Percentiles rank a stretch among this genome's conserved stretches.
These are phyloP conservation scores for Lochmaea capreae DNA, from an alignment of 2,888 invertebrate species.

Conservation along the genomic window DNA sequence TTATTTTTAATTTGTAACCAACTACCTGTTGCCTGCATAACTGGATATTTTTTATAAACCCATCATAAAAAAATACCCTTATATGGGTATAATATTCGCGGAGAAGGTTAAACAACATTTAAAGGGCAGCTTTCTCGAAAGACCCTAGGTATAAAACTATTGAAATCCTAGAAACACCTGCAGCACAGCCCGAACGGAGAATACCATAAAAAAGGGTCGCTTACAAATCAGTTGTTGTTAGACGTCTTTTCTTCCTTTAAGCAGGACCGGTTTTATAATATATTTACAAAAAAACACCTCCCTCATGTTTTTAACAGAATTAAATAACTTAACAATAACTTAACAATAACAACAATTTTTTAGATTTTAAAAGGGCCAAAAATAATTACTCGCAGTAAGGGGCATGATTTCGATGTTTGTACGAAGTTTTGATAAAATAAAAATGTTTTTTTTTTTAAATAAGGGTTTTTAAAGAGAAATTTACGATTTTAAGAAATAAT, in stretches of 20 bases:
- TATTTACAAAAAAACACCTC: too few relatives aligned
- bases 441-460: too few relatives aligned
- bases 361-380: too few relatives aligned
- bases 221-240: constrained; percentile 21
- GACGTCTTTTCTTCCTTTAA: neutral
- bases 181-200: constrained; percentile 22
- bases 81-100: constrained; percentile 3
- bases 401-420: too few relatives aligned
- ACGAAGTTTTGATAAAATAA: too few relatives aligned
- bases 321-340: too few relatives aligned
- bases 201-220: constrained; percentile 18
- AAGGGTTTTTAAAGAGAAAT: too few relatives aligned
- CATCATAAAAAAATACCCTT: neutral
- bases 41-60: neutral
- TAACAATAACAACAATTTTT: too few relatives aligned
- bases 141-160: constrained; percentile 27
- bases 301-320: too few relatives aligned
- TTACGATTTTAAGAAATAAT: too few relatives aligned
- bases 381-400: too few relatives aligned
- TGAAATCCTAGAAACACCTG: constrained; percentile 49
- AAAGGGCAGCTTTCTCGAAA: constrained; percentile 18
- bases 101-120: constrained; percentile 16
- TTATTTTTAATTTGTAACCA: neutral
- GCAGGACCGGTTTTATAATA: neutral
- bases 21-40: neutral